phyloP scores from a whole-genome alignment of 2,888 invertebrate genomes.

The Torymus auratus region DNA sequence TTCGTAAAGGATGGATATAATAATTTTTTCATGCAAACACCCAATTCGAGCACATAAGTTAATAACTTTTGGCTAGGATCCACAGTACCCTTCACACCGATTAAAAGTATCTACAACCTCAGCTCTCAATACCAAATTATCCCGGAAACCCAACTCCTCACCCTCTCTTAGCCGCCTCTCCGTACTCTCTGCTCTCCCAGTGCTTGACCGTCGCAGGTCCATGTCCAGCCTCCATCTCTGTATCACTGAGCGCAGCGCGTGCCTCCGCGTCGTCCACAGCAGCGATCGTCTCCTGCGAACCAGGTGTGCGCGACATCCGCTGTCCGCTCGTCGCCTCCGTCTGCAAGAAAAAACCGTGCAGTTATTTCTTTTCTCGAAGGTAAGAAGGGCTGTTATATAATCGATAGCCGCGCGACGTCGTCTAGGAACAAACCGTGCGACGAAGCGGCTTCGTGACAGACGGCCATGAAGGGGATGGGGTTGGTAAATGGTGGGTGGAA shows the following conservation, averaged over 20 bases:
- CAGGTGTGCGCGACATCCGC: slow-evolving; percentile 66
- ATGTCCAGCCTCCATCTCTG: slow-evolving; percentile 66
- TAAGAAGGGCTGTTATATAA: neutral
- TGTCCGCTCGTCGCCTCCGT: slow-evolving; percentile 71
- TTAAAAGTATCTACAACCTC: too few relatives aligned
- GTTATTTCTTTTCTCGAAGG: neutral
- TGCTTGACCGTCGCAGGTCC: neutral
- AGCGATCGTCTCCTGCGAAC: slow-evolving; percentile 52
- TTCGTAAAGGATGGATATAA: too few relatives aligned
- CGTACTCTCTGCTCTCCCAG: slow-evolving; percentile 40
- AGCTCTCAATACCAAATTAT: too few relatives aligned
- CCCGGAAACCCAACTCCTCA: too few relatives aligned
- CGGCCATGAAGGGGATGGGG: too few relatives aligned
- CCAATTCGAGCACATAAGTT: too few relatives aligned
- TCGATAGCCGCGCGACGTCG: slow-evolving; percentile 25
- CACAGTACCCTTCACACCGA: too few relatives aligned
- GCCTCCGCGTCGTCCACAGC: slow-evolving; percentile 28
- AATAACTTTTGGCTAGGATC: too few relatives aligned
- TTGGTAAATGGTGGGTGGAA: too few relatives aligned
- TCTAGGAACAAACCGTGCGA: neutral
- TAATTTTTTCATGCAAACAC: too few relatives aligned
- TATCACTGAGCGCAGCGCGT: slow-evolving; percentile 68
- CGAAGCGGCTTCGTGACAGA: too few relatives aligned
- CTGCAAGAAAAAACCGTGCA: slow-evolving; percentile 59
- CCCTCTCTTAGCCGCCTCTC: slow-evolving; percentile 34